A percentile compares a stretch with the other conserved stretches of the same genome.
Conservation (phyloP, 2,797 vertebrate species). For the Crenichthys baileyi region DNA sequence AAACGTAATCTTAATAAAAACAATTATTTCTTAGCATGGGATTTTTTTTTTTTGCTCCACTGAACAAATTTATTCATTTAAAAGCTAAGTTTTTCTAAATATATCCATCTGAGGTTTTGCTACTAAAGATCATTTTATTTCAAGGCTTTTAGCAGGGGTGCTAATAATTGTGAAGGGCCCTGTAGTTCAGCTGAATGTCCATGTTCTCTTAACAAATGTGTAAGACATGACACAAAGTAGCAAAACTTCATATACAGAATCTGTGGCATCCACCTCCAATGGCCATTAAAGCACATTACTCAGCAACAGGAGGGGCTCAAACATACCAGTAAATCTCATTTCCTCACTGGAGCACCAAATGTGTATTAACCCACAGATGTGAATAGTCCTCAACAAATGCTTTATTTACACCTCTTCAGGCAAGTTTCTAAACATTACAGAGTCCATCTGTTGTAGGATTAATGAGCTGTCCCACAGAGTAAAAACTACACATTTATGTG, state of each 20-base stretch:
- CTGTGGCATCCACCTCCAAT: conserved; percentile 1
- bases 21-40: no score
- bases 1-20: background rate
- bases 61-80: no score
- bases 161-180: no score
- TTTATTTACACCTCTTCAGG: conserved; percentile 14
- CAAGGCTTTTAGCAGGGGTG: background rate
- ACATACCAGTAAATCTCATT: conserved; percentile 24
- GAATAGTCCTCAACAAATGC: conserved; percentile 29
- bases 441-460: conserved; percentile 13
- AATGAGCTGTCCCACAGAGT: background rate
- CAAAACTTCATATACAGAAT: background rate
- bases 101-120: background rate
- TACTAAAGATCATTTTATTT: background rate
- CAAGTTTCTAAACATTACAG: conserved; percentile 7
- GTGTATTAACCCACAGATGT: conserved; percentile 25
- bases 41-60: no score
- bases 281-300: conserved; percentile 33
- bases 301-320: conserved; percentile 22
- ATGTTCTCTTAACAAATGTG: conserved; percentile 3
- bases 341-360: conserved; percentile 13
- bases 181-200: background rate
- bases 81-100: background rate
- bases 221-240: background rate
- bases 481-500: conserved; percentile 8